Evolutionary conservation across 2,888 invertebrate genomes (phyloP).

Genomic region (Steinernema scapterisci): DNA sequence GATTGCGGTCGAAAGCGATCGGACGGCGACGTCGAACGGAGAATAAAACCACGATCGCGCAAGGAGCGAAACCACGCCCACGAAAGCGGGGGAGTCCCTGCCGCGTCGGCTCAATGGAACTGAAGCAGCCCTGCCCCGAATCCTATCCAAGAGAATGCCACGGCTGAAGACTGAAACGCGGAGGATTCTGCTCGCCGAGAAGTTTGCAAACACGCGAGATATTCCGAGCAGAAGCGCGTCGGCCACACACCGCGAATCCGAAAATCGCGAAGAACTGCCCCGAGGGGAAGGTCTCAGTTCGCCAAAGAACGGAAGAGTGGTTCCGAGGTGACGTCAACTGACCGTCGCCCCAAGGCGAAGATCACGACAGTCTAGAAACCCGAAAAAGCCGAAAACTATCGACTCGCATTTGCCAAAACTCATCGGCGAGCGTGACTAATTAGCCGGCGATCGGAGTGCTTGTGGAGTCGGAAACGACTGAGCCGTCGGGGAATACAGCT

Average conservation of each 20-base stretch:
- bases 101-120: not conserved
- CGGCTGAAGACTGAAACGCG: not conserved
- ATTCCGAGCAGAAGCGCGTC: not conserved
- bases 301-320: not conserved
- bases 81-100: not conserved
- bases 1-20: conserved; percentile 20
- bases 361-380: too few relatives aligned
- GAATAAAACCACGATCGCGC: conserved; percentile 29
- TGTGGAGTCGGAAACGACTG: too few relatives aligned
- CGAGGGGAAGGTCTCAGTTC: not conserved
- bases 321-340: conserved; percentile 7
- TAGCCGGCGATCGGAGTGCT: too few relatives aligned
- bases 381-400: too few relatives aligned
- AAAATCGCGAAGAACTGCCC: not conserved
- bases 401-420: too few relatives aligned
- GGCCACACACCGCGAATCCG: not conserved
- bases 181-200: not conserved
- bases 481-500: too few relatives aligned
- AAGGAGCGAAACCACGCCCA: not conserved
- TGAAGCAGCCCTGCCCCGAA: not conserved
- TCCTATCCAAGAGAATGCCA: not conserved
- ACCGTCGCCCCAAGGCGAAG: not conserved
- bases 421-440: too few relatives aligned
- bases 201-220: not conserved
- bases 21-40: conserved; percentile 7